phyloP scores from a whole-genome alignment of 2,888 invertebrate species.

The Acrobasis suavella region DNA sequence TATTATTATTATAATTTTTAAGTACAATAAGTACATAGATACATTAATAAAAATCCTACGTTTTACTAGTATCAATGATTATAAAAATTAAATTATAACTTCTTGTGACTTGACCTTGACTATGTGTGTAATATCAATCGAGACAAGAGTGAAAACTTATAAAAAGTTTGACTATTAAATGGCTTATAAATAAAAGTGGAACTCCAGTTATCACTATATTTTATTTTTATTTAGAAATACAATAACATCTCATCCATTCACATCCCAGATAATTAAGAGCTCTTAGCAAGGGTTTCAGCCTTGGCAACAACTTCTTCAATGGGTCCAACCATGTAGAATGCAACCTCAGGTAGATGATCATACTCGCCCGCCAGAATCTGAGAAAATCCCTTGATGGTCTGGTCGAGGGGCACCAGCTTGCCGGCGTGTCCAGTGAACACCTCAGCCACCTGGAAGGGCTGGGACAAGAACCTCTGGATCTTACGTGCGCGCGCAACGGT shows the following conservation, averaged over 20 bases:
- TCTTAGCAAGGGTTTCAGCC: constrained; percentile 89
- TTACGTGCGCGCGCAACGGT: constrained; percentile 96
- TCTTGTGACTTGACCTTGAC: too few species aligned
- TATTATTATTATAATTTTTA: too few species aligned
- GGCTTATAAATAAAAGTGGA: constrained; percentile 23
- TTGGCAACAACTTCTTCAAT: constrained; percentile 94
- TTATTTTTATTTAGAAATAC: constrained; percentile 50
- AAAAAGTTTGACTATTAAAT: too few species aligned
- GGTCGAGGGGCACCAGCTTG: constrained; percentile 92
- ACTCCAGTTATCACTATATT: constrained; percentile 49
- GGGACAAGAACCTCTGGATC: constrained; percentile 96
- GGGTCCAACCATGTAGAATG: constrained; percentile 98
- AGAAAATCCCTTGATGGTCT: constrained; percentile 95
- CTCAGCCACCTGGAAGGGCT: constrained; percentile 96
- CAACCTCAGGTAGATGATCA: constrained; percentile 95
- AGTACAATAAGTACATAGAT: too few species aligned
- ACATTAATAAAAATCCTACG: too few species aligned
- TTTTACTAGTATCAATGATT: too few species aligned
- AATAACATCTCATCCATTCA: constrained; percentile 49
- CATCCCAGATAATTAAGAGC: constrained; percentile 74
- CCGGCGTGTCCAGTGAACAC: constrained; percentile 97
- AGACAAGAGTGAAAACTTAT: too few species aligned
- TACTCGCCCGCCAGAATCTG: constrained; percentile 91
- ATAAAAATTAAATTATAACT: too few species aligned
- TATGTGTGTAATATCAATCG: too few species aligned